Conservation (phyloP, 1,140 invertebrate species). For the Diorhabda elongata region DNA sequence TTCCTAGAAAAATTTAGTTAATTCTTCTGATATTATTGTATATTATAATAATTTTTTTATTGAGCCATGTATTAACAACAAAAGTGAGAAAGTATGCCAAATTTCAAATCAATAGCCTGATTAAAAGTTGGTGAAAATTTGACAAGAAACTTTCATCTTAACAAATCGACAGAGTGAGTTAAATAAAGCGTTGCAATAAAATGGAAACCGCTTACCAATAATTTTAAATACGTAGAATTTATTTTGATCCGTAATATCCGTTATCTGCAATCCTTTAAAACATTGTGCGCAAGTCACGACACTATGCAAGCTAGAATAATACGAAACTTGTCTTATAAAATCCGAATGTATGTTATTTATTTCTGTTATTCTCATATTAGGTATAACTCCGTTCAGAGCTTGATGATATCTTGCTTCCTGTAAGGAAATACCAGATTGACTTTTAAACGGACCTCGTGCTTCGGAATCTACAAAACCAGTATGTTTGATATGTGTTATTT, state of each 20-base stretch:
- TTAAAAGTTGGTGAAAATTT: too few relatives aligned
- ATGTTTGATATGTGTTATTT: neutral
- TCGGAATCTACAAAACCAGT: slow-evolving; percentile 25
- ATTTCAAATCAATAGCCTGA: too few relatives aligned
- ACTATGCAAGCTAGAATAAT: slow-evolving; percentile 48
- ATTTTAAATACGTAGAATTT: slow-evolving; percentile 28
- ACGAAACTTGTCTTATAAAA: slow-evolving; percentile 58
- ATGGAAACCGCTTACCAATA: neutral
- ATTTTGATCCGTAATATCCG: slow-evolving; percentile 35
- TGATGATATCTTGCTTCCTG: slow-evolving; percentile 55
- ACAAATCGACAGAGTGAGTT: too few relatives aligned
- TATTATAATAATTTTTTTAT: too few relatives aligned
- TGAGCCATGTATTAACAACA: too few relatives aligned
- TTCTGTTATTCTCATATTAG: slow-evolving; percentile 46
- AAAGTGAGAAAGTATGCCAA: too few relatives aligned
- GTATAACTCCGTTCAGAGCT: slow-evolving; percentile 47
- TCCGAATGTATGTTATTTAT: slow-evolving; percentile 57
- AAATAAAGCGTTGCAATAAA: too few relatives aligned
- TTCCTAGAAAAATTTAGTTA: too few relatives aligned
- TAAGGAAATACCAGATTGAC: slow-evolving; percentile 55
- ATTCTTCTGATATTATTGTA: too few relatives aligned
- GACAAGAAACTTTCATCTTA: too few relatives aligned
- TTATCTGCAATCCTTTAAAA: slow-evolving; percentile 41
- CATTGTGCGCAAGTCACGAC: slow-evolving; percentile 53
- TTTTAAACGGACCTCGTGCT: slow-evolving; percentile 62